These are phyloP conservation scores for Polypterus bichir DNA, from an alignment of 2,113 vertebrate species.

Conservation along the genomic window DNA sequence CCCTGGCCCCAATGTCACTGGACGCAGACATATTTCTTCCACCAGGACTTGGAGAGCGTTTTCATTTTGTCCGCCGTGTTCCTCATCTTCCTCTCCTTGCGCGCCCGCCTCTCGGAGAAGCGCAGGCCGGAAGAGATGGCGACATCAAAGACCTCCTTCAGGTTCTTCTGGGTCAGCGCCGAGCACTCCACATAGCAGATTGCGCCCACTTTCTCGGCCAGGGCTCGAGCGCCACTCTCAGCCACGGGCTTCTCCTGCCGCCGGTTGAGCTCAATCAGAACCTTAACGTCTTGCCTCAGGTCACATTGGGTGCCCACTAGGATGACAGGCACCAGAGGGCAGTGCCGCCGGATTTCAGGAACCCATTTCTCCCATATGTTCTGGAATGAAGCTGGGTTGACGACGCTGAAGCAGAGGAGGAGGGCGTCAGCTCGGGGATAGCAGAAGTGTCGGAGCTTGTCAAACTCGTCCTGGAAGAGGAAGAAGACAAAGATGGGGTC, in stretches of 20 bases:
- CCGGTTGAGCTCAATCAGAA: slow-evolving; percentile 55
- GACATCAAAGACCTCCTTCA: slow-evolving; percentile 68
- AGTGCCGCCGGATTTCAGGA: slow-evolving; percentile 56
- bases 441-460: slow-evolving; percentile 68
- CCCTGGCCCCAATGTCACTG: slow-evolving; percentile 30
- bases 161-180: slow-evolving; percentile 66
- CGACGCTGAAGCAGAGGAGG: slow-evolving; percentile 72
- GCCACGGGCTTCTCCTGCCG: slow-evolving; percentile 47
- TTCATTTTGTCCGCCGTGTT: slow-evolving; percentile 64
- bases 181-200: slow-evolving; percentile 66
- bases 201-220: slow-evolving; percentile 53
- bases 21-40: slow-evolving; percentile 71
- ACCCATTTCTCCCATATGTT: slow-evolving; percentile 67
- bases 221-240: slow-evolving; percentile 42
- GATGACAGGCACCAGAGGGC: slow-evolving; percentile 52
- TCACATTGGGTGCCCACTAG: slow-evolving; percentile 69
- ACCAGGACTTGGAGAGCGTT: slow-evolving; percentile 69
- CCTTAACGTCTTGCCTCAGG: slow-evolving; percentile 62
- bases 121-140: slow-evolving; percentile 59
- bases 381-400: slow-evolving; percentile 65
- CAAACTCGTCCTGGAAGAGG: slow-evolving; percentile 58
- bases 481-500: slow-evolving; percentile 5
- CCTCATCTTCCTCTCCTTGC: slow-evolving; percentile 49
- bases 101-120: slow-evolving; percentile 36
- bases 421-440: slow-evolving; percentile 58